Evolutionary conservation across 92 coral and sea anemone species (phyloP).

Genomic region (Epizoanthus scotinus): DNA sequence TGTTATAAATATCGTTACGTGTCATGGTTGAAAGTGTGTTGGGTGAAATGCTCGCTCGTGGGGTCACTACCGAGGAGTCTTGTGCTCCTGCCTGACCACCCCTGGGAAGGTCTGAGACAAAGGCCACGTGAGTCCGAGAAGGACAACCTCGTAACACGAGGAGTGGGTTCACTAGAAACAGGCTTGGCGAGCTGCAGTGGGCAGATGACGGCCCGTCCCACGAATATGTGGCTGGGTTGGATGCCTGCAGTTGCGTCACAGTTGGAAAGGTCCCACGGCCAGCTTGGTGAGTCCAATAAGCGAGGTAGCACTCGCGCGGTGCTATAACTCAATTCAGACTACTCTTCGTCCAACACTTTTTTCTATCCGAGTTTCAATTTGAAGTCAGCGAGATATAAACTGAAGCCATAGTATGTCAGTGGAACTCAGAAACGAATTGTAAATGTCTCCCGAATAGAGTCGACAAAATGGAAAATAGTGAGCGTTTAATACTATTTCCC

Average conservation of each 20-base stretch:
- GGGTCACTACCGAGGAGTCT: slow-evolving; percentile 93
- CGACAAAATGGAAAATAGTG: no score
- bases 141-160: slow-evolving; percentile 88
- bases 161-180: slow-evolving; percentile 96
- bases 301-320: slow-evolving; percentile 83
- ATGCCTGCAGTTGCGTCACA: slow-evolving; percentile 94
- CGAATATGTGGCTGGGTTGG: slow-evolving; percentile 50
- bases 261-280: slow-evolving; percentile 99
- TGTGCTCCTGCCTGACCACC: slow-evolving; percentile 79
- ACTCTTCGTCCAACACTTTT: slow-evolving; percentile 89
- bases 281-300: slow-evolving; percentile 95
- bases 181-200: slow-evolving; percentile 88
- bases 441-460: no score
- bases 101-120: slow-evolving; percentile 99
- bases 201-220: slow-evolving; percentile 65
- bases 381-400: no score
- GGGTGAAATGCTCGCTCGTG: slow-evolving; percentile 99
- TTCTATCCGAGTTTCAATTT: background rate
- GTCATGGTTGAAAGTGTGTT: slow-evolving; percentile 47
- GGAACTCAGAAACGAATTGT: no score
- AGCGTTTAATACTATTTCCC: no score
- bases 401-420: no score
- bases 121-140: slow-evolving; percentile 80
- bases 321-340: slow-evolving; percentile 99
- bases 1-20: slow-evolving; percentile 3